Base-by-base conservation (phyloP, 64 coral and sea anemone genomes). In the Stichodactyla mertensii region DNA sequence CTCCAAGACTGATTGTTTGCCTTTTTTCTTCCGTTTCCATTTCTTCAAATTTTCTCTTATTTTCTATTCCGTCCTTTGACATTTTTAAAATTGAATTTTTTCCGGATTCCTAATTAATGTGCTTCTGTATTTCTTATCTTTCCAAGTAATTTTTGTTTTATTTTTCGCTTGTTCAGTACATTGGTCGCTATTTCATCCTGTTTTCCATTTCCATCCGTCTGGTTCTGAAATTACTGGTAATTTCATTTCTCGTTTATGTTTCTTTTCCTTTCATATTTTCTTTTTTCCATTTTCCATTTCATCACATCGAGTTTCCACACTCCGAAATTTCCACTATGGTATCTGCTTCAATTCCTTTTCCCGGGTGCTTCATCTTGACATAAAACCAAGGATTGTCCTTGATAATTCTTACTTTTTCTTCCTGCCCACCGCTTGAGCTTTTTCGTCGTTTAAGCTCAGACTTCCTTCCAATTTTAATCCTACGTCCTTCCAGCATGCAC, bases 371-470 rank as follows among this genome's bases (percentile, higher is more conserved):
- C 66, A 70, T 70, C 31, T 80, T 80, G 4, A 52, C 31, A 80
- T 52, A 36, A 80, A 80, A 52, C 77, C 77, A 80, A 11, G 77
- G 28, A 18, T 80, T 80, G 11, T 54, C 31, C 52, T 45, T 80
- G 4, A 54, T 52, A 6, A 52, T 16, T 11, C 16, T 80, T 4
- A 52, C 31, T 15, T 18, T 80, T 36, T 80, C 36, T 5, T 4
- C 5, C 19, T 22, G 20, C 10, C 0, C 22, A 70, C n/a, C 4
- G 14, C 56, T 45, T 45, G 36, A 58, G 56, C 5, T 70, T 7
- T 20, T 84, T 61, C 27, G 54, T 84, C 82, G 18, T 52, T 82
- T 36, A n/a, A 84, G 12, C 24, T 58, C 82, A 84, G 82, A 84
- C 59, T 84, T 84, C 54, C 54, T 12, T 58, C 82, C 55, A 61